Base-by-base conservation (phyloP, 1,140 invertebrate genomes). In the Lasioglossum baleicum region DNA sequence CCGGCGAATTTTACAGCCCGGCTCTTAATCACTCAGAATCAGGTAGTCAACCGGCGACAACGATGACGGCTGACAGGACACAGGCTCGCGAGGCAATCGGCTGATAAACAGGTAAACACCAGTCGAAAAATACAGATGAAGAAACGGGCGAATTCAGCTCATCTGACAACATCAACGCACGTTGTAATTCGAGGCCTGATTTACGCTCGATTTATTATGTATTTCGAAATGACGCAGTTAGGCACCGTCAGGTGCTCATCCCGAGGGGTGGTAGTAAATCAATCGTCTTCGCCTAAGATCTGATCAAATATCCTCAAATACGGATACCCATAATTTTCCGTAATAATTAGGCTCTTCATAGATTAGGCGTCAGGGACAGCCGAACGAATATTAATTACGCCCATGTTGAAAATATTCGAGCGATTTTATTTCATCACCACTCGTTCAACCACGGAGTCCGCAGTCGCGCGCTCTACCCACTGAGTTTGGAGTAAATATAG, bases 141-240 rank as follows among this genome's bases (percentile, higher is more conserved):
- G 48, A 65, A 78, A 75, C 83, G 73, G 75, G 74, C 60, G 86
- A 73, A 8, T n/a, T 70, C 82, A 80, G 88, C 89, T 92, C 92
- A 92, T 92, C 91, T 92, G 84, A 88, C 80, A 69, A 85, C 76
- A 77, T 78, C 61, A 35, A 67, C 64, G 87, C 64, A 86, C 84
- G n/a, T 2, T 79, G 86, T 86, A 80, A 83, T 85, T 90, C 88
- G 88, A 90, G 90, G 40, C 84, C 89, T 93, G 90, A 92, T 93
- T 92, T 93, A 92, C 91, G 89, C 90, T 85, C 88, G 44, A 90
- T 87, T 90, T 88, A 87, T 90, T 90, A 26, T 26, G 26, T 26
- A 83, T 86, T 87, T 44, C 66, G 82, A 60, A 69, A 68, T 81
- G 78, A 85, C 86, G 84, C 67, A 73, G 75, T 60, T 17, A 48